Evolutionary conservation across 2,888 invertebrate species (phyloP).

Genomic region (Chelonus formosanus): DNA sequence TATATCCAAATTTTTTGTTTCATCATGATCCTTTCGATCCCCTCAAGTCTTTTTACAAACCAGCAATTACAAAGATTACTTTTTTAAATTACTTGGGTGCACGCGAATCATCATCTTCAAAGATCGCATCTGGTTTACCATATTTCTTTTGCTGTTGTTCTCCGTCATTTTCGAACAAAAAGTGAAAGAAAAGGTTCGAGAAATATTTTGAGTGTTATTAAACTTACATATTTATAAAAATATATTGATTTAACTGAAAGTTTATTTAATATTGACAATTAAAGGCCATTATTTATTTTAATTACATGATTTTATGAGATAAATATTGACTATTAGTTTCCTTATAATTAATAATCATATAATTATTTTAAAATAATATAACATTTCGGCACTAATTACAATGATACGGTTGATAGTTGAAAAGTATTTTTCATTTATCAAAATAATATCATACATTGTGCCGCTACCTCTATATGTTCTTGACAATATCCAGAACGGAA

Average conservation of each 20-base stretch:
- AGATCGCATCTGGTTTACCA: slow-evolving; percentile 28
- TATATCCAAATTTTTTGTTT: slow-evolving; percentile 6
- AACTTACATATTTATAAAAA: too few species aligned
- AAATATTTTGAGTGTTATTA: too few species aligned
- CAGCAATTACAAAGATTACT: slow-evolving; percentile 36
- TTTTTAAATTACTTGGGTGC: slow-evolving; percentile 33
- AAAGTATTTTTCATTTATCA: not conserved
- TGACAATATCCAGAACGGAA: slow-evolving; percentile 60
- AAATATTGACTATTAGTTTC: too few species aligned
- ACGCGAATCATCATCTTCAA: slow-evolving; percentile 31
- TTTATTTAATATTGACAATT: too few species aligned
- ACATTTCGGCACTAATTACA: too few species aligned
- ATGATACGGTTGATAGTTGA: not conserved
- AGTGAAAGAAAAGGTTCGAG: not conserved
- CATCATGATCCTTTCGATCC: not conserved
- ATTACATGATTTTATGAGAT: too few species aligned
- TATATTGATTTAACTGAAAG: too few species aligned
- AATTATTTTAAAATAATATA: too few species aligned
- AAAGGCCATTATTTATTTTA: too few species aligned
- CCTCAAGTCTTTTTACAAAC: slow-evolving; percentile 4
- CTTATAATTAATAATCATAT: too few species aligned
- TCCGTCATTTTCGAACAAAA: slow-evolving; percentile 1
- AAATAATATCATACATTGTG: slow-evolving; percentile 2
- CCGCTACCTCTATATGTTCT: slow-evolving; percentile 2
- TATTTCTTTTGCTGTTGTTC: slow-evolving; percentile 11